These are phyloP conservation scores for Epinotia bilunana DNA, from an alignment of 2,888 invertebrate genomes.

Conservation along the genomic window DNA sequence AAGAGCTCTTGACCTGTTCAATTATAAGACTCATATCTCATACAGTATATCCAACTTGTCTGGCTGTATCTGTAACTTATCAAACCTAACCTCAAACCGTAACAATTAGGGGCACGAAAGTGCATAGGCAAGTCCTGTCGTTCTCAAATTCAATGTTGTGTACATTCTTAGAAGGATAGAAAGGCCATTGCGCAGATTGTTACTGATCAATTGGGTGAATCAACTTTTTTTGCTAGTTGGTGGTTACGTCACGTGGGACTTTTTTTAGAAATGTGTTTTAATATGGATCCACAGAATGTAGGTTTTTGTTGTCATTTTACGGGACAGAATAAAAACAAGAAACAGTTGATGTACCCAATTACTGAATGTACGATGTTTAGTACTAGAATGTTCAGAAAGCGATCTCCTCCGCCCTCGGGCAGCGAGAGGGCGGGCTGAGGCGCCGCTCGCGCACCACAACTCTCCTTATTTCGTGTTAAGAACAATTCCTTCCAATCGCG, in stretches of 20 bases:
- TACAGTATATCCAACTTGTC: not conserved
- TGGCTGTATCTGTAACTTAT: not conserved
- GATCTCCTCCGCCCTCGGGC: conserved; percentile 5
- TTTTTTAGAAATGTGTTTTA: not conserved
- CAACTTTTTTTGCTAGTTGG: not conserved
- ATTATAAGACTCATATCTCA: conserved; percentile 13
- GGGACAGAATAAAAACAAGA: too few relatives aligned
- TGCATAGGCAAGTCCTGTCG: conserved; percentile 28
- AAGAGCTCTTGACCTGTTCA: conserved; percentile 14
- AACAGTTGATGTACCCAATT: too few relatives aligned
- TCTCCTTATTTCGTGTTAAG: conserved; percentile 42
- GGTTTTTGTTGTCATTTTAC: too few relatives aligned
- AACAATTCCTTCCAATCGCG: conserved; percentile 49
- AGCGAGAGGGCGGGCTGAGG: conserved; percentile 31
- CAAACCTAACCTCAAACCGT: not conserved
- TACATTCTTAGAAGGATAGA: not conserved
- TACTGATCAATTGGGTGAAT: not conserved
- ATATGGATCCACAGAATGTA: too few relatives aligned
- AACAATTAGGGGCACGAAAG: not conserved
- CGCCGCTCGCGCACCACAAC: conserved; percentile 8
- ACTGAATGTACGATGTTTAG: not conserved
- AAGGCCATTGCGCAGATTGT: not conserved
- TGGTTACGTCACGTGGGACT: not conserved
- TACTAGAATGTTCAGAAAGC: not conserved
- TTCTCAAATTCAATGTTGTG: not conserved